Percentiles rank a stretch among this genome's conserved stretches.
Evolutionary conservation across 1,140 invertebrate species (phyloP).

Genomic region (Pogonognathellus flavescens): DNA sequence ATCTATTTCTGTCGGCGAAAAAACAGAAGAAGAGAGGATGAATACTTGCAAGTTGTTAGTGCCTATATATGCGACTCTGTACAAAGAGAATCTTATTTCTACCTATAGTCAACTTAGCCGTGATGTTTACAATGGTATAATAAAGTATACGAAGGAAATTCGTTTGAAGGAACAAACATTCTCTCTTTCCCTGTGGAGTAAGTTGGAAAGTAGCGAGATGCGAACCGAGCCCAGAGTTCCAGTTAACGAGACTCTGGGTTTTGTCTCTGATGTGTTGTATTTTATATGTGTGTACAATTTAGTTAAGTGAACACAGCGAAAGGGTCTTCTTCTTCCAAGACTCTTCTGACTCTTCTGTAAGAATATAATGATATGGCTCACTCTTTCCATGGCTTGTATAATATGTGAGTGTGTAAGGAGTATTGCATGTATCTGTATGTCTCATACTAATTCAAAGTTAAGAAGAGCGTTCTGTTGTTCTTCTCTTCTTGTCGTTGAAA

Average conservation of each 20-base stretch:
- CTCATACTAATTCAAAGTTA: conserved; percentile 24
- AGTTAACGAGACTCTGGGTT: conserved; percentile 25
- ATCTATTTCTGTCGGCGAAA: conserved; percentile 46
- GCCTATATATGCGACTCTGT: neutral
- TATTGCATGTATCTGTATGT: neutral
- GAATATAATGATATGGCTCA: no score
- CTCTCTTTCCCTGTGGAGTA: conserved; percentile 21
- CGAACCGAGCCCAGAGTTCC: neutral
- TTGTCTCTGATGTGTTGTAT: neutral
- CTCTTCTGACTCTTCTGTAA: neutral
- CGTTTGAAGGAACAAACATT: conserved; percentile 16
- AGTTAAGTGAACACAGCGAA: conserved; percentile 31
- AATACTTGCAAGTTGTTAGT: conserved; percentile 13
- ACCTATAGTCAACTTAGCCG: neutral
- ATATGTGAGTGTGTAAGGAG: no score
- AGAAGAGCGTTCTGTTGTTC: neutral
- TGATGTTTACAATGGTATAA: neutral
- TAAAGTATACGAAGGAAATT: neutral
- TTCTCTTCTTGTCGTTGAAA: neutral
- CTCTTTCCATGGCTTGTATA: no score
- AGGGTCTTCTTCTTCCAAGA: neutral
- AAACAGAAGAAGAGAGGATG: conserved; percentile 14
- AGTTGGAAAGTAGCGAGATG: conserved; percentile 13
- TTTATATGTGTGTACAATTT: conserved; percentile 6
- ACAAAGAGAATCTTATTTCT: conserved; percentile 13